These are phyloP conservation scores for Acrobasis repandana DNA, from an alignment of 2,888 invertebrate species.

Conservation along the genomic window DNA sequence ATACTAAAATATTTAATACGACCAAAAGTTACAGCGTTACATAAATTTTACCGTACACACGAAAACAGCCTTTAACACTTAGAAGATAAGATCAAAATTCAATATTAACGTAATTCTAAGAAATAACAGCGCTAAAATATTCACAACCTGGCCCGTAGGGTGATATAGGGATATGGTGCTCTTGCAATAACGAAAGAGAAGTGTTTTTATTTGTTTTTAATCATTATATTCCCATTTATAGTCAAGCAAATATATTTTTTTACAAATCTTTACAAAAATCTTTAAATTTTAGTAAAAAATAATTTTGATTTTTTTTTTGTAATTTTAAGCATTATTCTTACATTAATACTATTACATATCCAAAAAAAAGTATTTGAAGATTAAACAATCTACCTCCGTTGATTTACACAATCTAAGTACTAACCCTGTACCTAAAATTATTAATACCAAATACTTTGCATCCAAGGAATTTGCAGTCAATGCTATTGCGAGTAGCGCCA, in stretches of 20 bases:
- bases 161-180: constrained; percentile 58
- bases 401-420: background rate
- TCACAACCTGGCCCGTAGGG: constrained; percentile 50
- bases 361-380: constrained; percentile 23
- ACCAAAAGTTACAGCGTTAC: constrained; percentile 66
- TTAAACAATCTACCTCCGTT: background rate
- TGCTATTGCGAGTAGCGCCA: constrained; percentile 35
- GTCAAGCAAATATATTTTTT: background rate
- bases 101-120: constrained; percentile 38
- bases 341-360: too few species aligned
- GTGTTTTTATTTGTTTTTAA: constrained; percentile 42
- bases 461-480: constrained; percentile 13
- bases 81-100: constrained; percentile 42
- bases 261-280: background rate
- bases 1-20: constrained; percentile 63
- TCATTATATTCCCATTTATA: constrained; percentile 36
- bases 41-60: constrained; percentile 43
- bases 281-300: too few species aligned
- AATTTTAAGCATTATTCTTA: too few species aligned
- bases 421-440: constrained; percentile 2
- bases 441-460: constrained; percentile 11
- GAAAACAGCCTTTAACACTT: constrained; percentile 42
- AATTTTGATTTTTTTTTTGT: too few species aligned
- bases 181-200: constrained; percentile 38
- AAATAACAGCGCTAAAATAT: constrained; percentile 66